phyloP scores from a whole-genome alignment of 2,797 vertebrate species.

The Cynopterus sphinx region DNA sequence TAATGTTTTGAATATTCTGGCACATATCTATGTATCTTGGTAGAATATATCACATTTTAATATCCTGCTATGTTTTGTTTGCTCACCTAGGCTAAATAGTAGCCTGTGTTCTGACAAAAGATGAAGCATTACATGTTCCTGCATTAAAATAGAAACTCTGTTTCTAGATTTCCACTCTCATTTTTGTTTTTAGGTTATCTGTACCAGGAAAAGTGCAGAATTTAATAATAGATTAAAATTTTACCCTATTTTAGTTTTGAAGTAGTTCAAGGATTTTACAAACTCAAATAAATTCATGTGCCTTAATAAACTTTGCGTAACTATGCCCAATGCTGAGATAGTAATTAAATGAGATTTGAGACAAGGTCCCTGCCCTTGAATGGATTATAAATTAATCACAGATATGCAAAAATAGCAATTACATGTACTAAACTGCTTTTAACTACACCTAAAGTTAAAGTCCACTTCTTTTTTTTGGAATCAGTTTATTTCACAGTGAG shows the following conservation, averaged over 20 bases:
- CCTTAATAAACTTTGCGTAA: background rate
- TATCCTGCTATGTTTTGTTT: background rate
- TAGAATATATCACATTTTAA: background rate
- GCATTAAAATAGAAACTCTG: background rate
- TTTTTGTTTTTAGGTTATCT: background rate
- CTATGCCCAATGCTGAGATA: background rate
- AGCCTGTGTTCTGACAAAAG: background rate
- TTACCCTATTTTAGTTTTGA: background rate
- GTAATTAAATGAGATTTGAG: background rate
- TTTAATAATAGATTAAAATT: background rate
- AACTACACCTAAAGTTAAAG: background rate
- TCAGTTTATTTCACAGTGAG: background rate
- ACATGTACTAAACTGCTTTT: background rate
- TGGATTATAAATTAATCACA: background rate
- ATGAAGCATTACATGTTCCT: background rate
- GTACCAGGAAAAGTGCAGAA: background rate
- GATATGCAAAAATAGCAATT: background rate
- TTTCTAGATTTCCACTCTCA: background rate
- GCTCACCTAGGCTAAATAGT: background rate
- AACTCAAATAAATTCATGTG: background rate
- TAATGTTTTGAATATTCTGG: background rate
- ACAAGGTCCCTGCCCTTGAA: background rate
- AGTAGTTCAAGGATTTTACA: background rate
- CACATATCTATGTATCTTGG: background rate
- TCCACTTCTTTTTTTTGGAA: background rate